Base-by-base conservation (phyloP, 2,113 vertebrate genomes). In the Urocitellus parryii region DNA sequence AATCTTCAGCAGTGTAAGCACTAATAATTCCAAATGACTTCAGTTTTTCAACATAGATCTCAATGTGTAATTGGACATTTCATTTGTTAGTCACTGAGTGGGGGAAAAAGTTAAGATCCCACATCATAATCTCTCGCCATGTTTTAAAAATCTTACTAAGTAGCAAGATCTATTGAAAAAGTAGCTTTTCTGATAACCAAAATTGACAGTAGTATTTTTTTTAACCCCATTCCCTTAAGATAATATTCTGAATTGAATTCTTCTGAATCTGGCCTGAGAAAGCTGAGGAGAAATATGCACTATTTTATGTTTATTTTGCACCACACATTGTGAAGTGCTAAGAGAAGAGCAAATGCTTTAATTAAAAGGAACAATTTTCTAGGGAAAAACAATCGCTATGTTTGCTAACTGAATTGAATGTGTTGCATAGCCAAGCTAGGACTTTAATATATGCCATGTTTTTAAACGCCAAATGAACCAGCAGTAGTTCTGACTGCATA, bases 341-440 rank as follows among this genome's bases (percentile, higher is more conserved):
- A 98, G 95, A 95, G 93, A 97, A 97, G 96, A 98, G 97, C 95
- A 98, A 98, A 98, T 95, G 85, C 95, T 98, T 98, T 98, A 98
- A 98, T 97, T 98, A 98, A 93, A 98, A 97, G 88, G 88, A 98
- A 95, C 96, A 87, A 61, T 97, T 98, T 98, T 96, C 95, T 97
- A 96, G 94, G 91, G 84, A 97, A 98, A 98, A 96, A 95, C 95
- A 98, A 96, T 97, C 95, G 92, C 86, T 97, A 1, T 97, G 74
- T 97, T 98, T 98, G 97, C 91, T 96, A 95, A 98, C 97, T 5
- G 29, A 97, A 95, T 98, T 97, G 97, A 97, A 98, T 97, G 96
- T 89, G 86, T 94, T 97, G 70, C 67, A 74, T 79, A 97, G 73
- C 83, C 94, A 97, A 97, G 94, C 86, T 56, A 92, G 89, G 82